Evolutionary conservation across 2,888 invertebrate species (phyloP).

Genomic region (Pterostichus madidus): DNA sequence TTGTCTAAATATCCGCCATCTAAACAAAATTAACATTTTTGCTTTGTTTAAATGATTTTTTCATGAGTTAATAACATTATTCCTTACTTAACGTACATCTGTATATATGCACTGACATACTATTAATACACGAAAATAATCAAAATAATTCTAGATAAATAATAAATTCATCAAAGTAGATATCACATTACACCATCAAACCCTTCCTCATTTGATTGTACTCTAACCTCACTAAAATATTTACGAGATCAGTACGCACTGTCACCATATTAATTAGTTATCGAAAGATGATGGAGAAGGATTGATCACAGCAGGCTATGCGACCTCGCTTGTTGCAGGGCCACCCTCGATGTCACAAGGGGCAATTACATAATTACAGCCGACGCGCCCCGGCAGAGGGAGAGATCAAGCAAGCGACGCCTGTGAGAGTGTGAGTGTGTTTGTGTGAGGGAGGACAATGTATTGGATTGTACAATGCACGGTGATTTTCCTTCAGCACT

Average conservation of each 20-base stretch:
- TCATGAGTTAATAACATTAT: too few relatives aligned
- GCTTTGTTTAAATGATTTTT: too few relatives aligned
- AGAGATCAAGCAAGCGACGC: constrained; percentile 33
- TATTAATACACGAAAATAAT: too few relatives aligned
- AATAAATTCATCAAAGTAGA: constrained; percentile 45
- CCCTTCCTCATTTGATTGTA: not conserved
- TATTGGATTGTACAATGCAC: constrained; percentile 42
- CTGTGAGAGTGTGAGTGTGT: not conserved
- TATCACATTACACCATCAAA: constrained; percentile 24
- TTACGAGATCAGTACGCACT: constrained; percentile 49
- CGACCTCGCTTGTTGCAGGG: constrained; percentile 69
- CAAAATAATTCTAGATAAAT: not conserved
- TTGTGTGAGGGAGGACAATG: constrained; percentile 49
- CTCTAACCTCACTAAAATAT: constrained; percentile 32
- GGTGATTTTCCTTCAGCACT: constrained; percentile 57
- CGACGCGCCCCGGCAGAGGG: constrained; percentile 27
- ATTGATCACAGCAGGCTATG: constrained; percentile 75
- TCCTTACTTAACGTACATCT: too few relatives aligned
- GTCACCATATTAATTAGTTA: constrained; percentile 73
- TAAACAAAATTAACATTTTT: too few relatives aligned
- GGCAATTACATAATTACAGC: constrained; percentile 65
- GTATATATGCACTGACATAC: too few relatives aligned
- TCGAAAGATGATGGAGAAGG: constrained; percentile 74
- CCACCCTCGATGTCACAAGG: constrained; percentile 65
- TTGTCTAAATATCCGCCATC: too few relatives aligned